Evolutionary conservation across 2,888 invertebrate genomes (phyloP).

Genomic region (Eueremaeus valkanovi): DNA sequence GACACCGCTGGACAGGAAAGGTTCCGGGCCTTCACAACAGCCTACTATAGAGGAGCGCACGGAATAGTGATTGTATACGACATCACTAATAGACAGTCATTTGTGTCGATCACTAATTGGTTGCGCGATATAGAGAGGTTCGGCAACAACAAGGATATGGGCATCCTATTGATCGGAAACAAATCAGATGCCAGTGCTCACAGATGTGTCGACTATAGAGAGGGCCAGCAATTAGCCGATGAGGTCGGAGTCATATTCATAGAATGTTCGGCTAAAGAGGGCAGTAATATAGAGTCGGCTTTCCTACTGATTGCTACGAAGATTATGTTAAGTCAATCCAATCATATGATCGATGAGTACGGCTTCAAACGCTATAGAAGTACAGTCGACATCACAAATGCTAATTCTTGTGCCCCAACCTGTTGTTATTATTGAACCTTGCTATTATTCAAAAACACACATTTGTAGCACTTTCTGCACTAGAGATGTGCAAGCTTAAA

Average conservation of each 20-base stretch:
- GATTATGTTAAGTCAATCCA: conserved; percentile 1
- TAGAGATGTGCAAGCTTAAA: too few relatives aligned
- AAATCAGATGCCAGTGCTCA: background rate
- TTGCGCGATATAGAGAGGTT: conserved; percentile 9
- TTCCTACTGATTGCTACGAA: conserved; percentile 19
- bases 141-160: background rate
- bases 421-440: too few relatives aligned
- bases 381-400: background rate
- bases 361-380: background rate
- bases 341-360: background rate
- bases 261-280: conserved; percentile 8
- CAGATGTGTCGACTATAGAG: background rate
- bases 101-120: conserved; percentile 2
- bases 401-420: background rate
- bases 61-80: conserved; percentile 12
- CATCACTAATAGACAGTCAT: conserved; percentile 25
- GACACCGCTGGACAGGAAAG: conserved; percentile 30
- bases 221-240: background rate
- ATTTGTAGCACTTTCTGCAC: too few relatives aligned
- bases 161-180: conserved; percentile 5
- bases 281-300: background rate
- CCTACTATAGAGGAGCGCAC: conserved; percentile 25
- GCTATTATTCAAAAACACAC: too few relatives aligned
- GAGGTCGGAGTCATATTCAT: background rate
- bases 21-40: conserved; percentile 6